Conservation (phyloP, 2,797 vertebrate genomes). For the Telmatherina bonti region DNA sequence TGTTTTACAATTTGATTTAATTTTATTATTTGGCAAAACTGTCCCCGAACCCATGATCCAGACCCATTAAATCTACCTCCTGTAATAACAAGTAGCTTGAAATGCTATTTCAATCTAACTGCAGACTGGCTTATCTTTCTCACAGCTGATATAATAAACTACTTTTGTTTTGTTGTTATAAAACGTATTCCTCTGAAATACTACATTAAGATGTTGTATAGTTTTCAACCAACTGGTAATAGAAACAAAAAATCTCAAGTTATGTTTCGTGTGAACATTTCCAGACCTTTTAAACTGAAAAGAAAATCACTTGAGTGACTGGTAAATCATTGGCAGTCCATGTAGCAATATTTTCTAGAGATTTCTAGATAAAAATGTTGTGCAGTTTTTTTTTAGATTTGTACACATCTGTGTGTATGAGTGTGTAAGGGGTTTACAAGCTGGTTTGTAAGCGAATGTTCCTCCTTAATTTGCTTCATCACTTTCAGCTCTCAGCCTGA, state of each 20-base stretch:
- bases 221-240: constrained; percentile 16
- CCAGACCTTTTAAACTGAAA: constrained; percentile 71
- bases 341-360: constrained; percentile 23
- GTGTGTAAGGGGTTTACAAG: constrained; percentile 47
- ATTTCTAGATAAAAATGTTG: constrained; percentile 18
- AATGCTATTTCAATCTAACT: neutral
- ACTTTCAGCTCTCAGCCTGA: constrained; percentile 46
- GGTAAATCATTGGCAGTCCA: constrained; percentile 43
- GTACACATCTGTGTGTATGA: constrained; percentile 27
- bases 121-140: constrained; percentile 11
- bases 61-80: constrained; percentile 31
- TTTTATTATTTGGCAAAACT: constrained; percentile 7
- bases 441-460: constrained; percentile 48
- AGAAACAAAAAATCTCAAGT: constrained; percentile 24
- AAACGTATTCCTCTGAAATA: neutral
- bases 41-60: constrained; percentile 22
- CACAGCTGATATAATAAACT: constrained; percentile 3
- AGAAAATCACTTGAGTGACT: constrained; percentile 62
- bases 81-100: constrained; percentile 6
- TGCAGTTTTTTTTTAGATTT: constrained; percentile 38
- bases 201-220: neutral
- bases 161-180: constrained; percentile 20
- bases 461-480: constrained; percentile 39
- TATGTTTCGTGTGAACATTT: constrained; percentile 64
- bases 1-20: constrained; percentile 26